phyloP scores from a whole-genome alignment of 1,140 invertebrate species.

The Eumeta japonica region DNA sequence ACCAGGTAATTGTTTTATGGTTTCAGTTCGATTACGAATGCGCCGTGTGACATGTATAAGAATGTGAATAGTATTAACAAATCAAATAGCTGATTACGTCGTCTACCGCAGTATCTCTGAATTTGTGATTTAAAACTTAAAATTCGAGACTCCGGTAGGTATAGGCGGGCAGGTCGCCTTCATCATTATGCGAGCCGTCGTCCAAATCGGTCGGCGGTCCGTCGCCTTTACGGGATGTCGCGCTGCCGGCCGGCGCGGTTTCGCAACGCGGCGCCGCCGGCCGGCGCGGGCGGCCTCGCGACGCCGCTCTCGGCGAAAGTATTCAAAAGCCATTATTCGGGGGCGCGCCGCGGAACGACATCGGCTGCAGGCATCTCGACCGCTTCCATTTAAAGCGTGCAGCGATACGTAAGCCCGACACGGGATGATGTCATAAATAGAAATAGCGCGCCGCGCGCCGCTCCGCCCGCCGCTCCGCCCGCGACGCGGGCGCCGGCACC shows the following conservation, averaged over 20 bases:
- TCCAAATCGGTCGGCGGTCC: too few species aligned
- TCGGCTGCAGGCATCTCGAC: slow-evolving; percentile 51
- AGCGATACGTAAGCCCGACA: slow-evolving; percentile 53
- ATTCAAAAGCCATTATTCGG: slow-evolving; percentile 49
- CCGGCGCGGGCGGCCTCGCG: slow-evolving; percentile 22
- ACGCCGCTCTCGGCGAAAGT: slow-evolving; percentile 30
- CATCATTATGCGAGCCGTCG: too few species aligned
- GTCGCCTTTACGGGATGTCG: slow-evolving; percentile 53
- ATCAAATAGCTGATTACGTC: too few species aligned
- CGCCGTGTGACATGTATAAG: too few species aligned
- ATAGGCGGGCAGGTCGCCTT: too few species aligned
- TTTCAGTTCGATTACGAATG: too few species aligned
- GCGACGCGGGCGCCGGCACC: slow-evolving; percentile 29
- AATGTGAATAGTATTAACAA: too few species aligned
- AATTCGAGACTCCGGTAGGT: too few species aligned
- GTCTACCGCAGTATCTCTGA: too few species aligned
- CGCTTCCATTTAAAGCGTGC: slow-evolving; percentile 56
- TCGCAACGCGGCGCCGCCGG: slow-evolving; percentile 34
- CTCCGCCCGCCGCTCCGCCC: background rate
- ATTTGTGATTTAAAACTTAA: too few species aligned
- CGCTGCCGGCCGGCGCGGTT: slow-evolving; percentile 44
- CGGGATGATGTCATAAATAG: slow-evolving; percentile 57
- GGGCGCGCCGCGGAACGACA: slow-evolving; percentile 51
- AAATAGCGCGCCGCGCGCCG: slow-evolving; percentile 49
- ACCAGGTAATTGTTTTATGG: slow-evolving; percentile 73